phyloP scores from a whole-genome alignment of 2,113 vertebrate species.

The Gila orcuttii region DNA sequence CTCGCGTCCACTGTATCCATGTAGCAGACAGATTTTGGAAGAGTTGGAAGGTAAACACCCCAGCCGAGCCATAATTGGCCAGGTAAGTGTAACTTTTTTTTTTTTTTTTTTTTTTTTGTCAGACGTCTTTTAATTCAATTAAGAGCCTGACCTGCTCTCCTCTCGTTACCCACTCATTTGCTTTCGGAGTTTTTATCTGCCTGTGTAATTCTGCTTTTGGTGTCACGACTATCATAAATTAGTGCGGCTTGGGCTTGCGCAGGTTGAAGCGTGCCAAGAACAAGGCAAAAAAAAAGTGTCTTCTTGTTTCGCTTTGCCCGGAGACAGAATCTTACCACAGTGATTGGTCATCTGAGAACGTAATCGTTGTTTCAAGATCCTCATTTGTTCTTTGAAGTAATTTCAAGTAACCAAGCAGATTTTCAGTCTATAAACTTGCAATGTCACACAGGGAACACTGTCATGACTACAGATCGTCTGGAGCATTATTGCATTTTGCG shows the following conservation, averaged over 20 bases:
- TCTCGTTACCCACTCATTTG: conserved; percentile 92
- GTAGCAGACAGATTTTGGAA: conserved; percentile 89
- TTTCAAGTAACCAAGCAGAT: conserved; percentile 52
- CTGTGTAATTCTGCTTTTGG: conserved; percentile 81
- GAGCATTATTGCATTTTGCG: background rate
- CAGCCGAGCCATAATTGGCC: conserved; percentile 87
- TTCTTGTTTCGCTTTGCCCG: conserved; percentile 75
- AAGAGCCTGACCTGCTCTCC: conserved; percentile 85
- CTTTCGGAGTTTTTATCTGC: conserved; percentile 80
- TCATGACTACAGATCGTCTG: conserved; percentile 15
- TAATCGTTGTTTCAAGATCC: conserved; percentile 53
- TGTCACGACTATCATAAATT: conserved; percentile 78
- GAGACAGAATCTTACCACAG: conserved; percentile 66
- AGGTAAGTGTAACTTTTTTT: conserved; percentile 80
- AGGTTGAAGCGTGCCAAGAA: conserved; percentile 72
- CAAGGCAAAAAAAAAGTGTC: conserved; percentile 57
- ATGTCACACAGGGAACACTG: conserved; percentile 34
- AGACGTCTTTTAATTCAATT: conserved; percentile 98
- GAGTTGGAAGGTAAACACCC: conserved; percentile 87
- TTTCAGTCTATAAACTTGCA: conserved; percentile 52
- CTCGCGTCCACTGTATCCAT: conserved; percentile 84
- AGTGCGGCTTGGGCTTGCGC: conserved; percentile 69
- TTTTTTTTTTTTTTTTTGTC: conserved; percentile 65
- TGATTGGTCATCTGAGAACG: conserved; percentile 66
- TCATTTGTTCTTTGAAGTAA: conserved; percentile 48